Base-by-base conservation (phyloP, 2,113 vertebrate species). In the Laticauda laticaudata region DNA sequence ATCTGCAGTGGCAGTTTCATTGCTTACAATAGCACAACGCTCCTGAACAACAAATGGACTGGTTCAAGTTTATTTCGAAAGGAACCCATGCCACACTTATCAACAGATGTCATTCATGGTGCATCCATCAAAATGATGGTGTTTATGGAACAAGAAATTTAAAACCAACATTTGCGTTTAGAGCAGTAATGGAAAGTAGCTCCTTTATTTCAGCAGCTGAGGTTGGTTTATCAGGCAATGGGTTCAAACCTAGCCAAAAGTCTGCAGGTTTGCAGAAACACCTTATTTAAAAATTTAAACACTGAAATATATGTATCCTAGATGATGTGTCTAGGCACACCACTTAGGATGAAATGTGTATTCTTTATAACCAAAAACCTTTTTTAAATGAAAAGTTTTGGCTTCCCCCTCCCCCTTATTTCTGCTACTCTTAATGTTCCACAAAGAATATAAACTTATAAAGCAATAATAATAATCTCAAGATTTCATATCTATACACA, bases 81-180 rank as follows among this genome's bases (percentile, higher is more conserved):
- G 24, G 51, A 94, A 95, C 94, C 75, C 85, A 85, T 39, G 45
- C 4, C 51, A 91, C 61, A 89, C 56, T 94, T 94, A 75, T 95
- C 94, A 96, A 53, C 95, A 94, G 94, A 91, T 95, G 95, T 75
- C 94, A 94, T 93, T 95, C 90, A 86, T 59, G 45, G 1, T 85
- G 69, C 92, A 95, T 93, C 93, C 95, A 93, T 94, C 64, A 92
- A 96, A 96, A 95, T 93, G 93, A 96, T 92, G 20, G 11, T 95
- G 81, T 94, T 93, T 94, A 93, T 94, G 81, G 94, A 97, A 97
- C 90, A 96, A 87, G 90, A 91, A 96, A 95, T 93, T 95, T 96
- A 94, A 97, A 95, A 95, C 92, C 89, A 93, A 91, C 88, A 88
- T 92, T 94, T 93, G 95, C 92, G 92, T 94, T 94, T 96, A 88